Evolutionary conservation across 2,113 vertebrate species (phyloP).

Genomic region (Marmota flaviventris): DNA sequence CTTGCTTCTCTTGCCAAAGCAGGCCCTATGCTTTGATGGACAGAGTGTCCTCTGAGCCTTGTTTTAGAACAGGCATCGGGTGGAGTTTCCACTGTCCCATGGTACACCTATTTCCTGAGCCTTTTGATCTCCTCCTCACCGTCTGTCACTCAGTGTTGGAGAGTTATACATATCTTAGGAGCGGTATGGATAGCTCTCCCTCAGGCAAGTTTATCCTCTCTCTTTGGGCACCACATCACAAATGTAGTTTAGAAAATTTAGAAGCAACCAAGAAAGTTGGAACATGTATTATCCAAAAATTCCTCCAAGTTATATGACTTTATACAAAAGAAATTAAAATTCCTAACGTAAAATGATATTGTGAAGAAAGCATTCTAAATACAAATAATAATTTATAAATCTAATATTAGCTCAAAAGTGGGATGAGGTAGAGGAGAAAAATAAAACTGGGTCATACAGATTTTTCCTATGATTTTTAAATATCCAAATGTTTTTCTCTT

Average conservation of each 20-base stretch:
- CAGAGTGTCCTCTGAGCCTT: not conserved
- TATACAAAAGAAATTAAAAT: constrained; percentile 37
- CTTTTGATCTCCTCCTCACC: not conserved
- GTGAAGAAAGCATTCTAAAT: not conserved
- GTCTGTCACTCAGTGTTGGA: not conserved
- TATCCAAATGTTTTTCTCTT: not conserved
- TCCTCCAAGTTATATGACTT: not conserved
- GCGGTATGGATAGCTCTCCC: not conserved
- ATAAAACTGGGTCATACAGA: not conserved
- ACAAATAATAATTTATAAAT: constrained; percentile 28
- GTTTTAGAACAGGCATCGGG: not conserved
- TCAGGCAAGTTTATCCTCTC: not conserved
- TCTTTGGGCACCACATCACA: not conserved
- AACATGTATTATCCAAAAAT: not conserved
- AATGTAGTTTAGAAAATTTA: not conserved
- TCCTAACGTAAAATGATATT: not conserved
- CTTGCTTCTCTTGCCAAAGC: not conserved
- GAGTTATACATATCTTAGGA: not conserved
- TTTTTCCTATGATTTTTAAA: not conserved
- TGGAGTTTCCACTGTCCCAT: not conserved
- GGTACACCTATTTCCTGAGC: not conserved
- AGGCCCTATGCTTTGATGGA: not conserved
- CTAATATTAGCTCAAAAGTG: not conserved
- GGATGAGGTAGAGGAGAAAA: not conserved
- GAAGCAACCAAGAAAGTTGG: not conserved